Base-by-base conservation (phyloP, 92 coral and sea anemone species). In the Porites cylindrica region DNA sequence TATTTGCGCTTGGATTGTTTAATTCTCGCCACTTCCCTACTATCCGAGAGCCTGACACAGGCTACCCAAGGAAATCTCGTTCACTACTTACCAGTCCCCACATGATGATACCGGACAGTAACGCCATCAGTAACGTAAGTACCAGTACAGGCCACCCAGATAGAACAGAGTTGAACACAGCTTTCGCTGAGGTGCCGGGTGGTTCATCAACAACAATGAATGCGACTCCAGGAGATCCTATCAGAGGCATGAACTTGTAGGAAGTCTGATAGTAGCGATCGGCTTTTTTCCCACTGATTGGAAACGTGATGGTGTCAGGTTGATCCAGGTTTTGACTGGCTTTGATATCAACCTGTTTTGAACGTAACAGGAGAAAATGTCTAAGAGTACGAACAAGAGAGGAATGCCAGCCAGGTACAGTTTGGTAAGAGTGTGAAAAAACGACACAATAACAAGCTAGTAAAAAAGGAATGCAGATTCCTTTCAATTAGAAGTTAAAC, bases 171-270 rank as follows among this genome's bases (percentile, higher is more conserved):
- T 80, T 29, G 58, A 96, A 92, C 63, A 96, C 96, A 18, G 98
- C 99, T 17, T 87, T 76, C 4, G 99, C 99, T 1, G 96, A 93
- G 10, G 96, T 85, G 2, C 96, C 98, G 0, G 99, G 96, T 58
- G 91, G 93, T 1, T 91, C 96, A 51, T 91, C 86, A 70, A 96
- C 98, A 59, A 96, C 98, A 47, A 96, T 94, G 65, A 96, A 94
- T 26, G 99, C 99, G 5, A 96, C 94, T 1, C 99, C 99, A 16
- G 99, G 99, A 13, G 99, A 96, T 58, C 92, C 88, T 75, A 96
- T 82, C 38, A 96, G 86, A 23, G 99, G 98, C 80, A 91, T 63
- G 82, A 88, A 96, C 80, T 90, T 91, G 78, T 78, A 84, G 32
- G 83, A 87, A 61, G 74, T 90, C 78, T 96, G 96, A 83, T 87